A percentile compares a stretch with the other conserved stretches of the same genome.
Evolutionary conservation across 2,888 invertebrate species (phyloP).

Genomic region (Uropetala carovei): DNA sequence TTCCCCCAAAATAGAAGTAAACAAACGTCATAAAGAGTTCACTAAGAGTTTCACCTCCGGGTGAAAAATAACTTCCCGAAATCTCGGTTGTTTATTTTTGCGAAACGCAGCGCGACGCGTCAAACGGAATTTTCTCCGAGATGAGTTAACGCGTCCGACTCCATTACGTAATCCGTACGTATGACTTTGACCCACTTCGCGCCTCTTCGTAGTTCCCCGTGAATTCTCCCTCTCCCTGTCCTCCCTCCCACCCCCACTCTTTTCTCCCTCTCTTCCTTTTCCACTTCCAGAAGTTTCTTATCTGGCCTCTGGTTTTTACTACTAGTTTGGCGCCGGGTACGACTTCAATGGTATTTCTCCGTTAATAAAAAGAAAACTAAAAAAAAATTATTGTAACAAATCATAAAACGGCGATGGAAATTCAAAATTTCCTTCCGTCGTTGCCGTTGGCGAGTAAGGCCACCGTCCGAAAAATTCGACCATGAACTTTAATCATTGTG

Average conservation of each 20-base stretch:
- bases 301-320: not conserved
- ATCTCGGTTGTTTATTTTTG: not conserved
- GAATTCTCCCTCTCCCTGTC: not conserved
- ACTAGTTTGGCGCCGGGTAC: not conserved
- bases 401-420: too few species aligned
- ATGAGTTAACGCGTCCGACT: not conserved
- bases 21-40: not conserved
- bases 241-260: not conserved
- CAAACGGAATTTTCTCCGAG: not conserved
- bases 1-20: not conserved
- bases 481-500: too few species aligned
- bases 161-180: not conserved
- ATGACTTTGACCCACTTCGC: conserved; percentile 9
- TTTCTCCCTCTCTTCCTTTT: not conserved
- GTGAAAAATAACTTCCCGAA: not conserved
- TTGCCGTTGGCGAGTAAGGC: too few species aligned
- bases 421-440: too few species aligned
- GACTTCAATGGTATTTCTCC: not conserved
- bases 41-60: not conserved
- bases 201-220: not conserved
- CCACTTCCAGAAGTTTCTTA: not conserved
- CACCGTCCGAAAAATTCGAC: too few species aligned
- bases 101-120: not conserved
- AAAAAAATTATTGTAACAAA: too few species aligned
- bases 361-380: too few species aligned